Evolutionary conservation across 2,797 vertebrate genomes (phyloP), one percentile per base, ranked within the genome.

Genomic region (Orientallactaga sibirica): DNA sequence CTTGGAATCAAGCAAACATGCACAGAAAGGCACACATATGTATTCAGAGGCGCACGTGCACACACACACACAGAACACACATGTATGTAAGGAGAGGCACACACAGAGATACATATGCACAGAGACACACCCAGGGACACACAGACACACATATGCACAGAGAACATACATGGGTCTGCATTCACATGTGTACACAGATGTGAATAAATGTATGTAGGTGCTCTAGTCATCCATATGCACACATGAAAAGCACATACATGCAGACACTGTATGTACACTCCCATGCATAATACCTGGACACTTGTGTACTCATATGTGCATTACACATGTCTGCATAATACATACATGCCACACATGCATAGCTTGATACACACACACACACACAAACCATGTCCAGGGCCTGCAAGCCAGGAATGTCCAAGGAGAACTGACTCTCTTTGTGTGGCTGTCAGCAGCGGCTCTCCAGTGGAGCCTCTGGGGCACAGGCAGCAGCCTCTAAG

Each of bases 11-110:
- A n/a, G 22, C 2, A 64, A 0, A 74, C 55, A 75, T 22, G 18
- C 52, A 70, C 1, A 27, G 64, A 70, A 37, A 79, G 11, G 25
- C 33, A 16, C 29, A 27, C 5, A 22, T 16, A 16, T 0, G 7
- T 2, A 2, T 3, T 0, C 4, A 29, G 22, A 78, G n/a, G 29
- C 24, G 10, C 62, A 41, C 33, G 33, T 37, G 33, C 7, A 9
- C 11, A 37, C 2, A 55, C 33, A 66, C 2, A 12, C 7, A 2
- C 2, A 61, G 0, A 37, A 9, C 33, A 7, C 3, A 33, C 12
- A 55, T 8, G 62, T 6, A n/a, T 10, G 16, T 43, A 67, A 12
- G 43, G 25, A 20, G 8, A 22, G 37, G 24, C 33, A 41, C 15
- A 25, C 22, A 80, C 55, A 29, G 9, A 33, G 2, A 58, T 33